These are phyloP conservation scores for Lasioglossum morio DNA, from an alignment of 2,888 invertebrate genomes.

Conservation along the genomic window DNA sequence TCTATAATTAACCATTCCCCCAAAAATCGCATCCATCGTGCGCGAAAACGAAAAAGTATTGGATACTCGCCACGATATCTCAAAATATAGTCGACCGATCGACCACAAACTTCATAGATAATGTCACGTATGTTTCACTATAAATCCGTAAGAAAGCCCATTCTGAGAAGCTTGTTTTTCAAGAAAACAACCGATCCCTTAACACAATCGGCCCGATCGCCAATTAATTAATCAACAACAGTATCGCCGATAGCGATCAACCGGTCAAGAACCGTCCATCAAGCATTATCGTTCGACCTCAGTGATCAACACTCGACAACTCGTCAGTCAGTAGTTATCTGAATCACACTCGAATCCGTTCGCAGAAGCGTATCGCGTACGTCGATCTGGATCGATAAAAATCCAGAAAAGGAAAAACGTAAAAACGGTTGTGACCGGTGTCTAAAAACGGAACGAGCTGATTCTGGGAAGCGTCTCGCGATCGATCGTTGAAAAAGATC, in stretches of 20 bases:
- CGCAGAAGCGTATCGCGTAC: neutral
- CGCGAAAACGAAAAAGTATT: neutral
- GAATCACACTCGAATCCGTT: neutral
- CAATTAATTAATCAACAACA: neutral
- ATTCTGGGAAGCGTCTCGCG: neutral
- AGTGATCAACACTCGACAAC: neutral
- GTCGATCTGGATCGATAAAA: neutral
- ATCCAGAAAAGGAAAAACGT: neutral
- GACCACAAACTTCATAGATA: neutral
- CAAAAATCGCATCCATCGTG: neutral
- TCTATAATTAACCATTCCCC: neutral
- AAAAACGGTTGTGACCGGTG: too few species aligned
- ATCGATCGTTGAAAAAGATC: neutral
- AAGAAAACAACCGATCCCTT: neutral
- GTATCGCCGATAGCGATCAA: conserved; percentile 10
- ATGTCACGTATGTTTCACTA: neutral
- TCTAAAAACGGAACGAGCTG: neutral
- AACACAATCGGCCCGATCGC: neutral
- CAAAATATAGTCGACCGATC: neutral
- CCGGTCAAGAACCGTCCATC: conserved; percentile 8
- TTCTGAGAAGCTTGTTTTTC: neutral
- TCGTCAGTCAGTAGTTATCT: neutral
- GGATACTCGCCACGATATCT: neutral
- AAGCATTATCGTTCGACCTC: neutral
- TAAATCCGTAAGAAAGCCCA: rapidly evolving